A percentile compares a stretch with the other conserved stretches of the same genome.
phyloP scores from a whole-genome alignment of 2,888 invertebrate species.

The Euplagia quadripunctaria region DNA sequence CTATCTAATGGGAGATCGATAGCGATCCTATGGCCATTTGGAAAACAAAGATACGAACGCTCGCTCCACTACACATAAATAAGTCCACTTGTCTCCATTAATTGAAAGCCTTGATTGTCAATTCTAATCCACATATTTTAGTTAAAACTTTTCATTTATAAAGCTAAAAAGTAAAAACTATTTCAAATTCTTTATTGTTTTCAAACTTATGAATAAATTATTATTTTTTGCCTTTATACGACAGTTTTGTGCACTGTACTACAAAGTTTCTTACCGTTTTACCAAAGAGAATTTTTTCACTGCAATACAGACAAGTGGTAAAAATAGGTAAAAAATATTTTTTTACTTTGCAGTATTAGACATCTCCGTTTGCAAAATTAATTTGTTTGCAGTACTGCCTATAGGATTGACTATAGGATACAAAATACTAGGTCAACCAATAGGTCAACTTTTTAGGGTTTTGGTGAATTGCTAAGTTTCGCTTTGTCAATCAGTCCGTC shows the following conservation, averaged over 20 bases:
- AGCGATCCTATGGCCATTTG: background rate
- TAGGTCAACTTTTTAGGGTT: background rate
- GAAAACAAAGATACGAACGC: no score
- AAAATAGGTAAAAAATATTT: background rate
- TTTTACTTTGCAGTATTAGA: background rate
- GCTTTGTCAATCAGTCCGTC: no score
- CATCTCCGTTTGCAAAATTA: background rate
- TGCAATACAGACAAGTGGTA: background rate
- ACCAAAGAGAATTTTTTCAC: background rate
- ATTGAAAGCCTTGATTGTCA: no score
- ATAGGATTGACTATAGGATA: background rate
- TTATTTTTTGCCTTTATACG: background rate
- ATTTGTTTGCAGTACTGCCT: background rate
- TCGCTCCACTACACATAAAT: no score
- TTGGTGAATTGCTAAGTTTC: no score
- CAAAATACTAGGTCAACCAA: background rate
- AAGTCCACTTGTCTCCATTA: no score
- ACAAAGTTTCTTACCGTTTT: background rate
- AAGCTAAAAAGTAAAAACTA: background rate
- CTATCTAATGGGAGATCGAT: background rate
- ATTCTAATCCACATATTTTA: background rate
- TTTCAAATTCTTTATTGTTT: no score
- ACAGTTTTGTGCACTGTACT: background rate
- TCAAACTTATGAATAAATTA: background rate
- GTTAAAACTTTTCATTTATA: background rate